phyloP scores from a whole-genome alignment of 2,888 invertebrate genomes.

The Vannuccia rotundouncinata region DNA sequence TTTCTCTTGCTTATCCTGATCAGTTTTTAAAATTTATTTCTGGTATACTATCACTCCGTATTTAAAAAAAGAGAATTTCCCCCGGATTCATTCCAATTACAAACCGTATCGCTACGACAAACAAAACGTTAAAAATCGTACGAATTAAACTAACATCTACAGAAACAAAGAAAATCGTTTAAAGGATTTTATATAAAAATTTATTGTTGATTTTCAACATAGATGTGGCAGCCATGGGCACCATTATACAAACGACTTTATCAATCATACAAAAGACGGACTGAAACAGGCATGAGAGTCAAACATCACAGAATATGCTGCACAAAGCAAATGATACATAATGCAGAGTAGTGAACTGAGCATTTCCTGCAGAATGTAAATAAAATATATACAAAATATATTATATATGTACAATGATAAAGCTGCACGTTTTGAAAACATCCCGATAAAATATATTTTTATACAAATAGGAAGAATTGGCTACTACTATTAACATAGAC shows the following conservation, averaged over 20 bases:
- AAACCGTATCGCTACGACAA: no score
- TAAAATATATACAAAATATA: background rate
- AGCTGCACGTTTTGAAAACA: constrained; percentile 6
- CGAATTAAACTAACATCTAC: no score
- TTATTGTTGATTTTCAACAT: background rate
- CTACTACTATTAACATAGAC: no score
- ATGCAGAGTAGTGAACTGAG: constrained; percentile 17
- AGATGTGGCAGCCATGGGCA: constrained; percentile 14
- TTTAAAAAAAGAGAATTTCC: no score
- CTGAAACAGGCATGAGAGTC: constrained; percentile 23
- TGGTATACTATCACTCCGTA: no score
- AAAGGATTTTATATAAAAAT: constrained; percentile 1
- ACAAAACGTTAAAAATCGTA: no score
- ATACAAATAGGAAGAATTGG: no score
- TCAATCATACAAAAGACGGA: constrained; percentile 23
- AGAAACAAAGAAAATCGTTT: background rate
- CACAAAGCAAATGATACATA: background rate
- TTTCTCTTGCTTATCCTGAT: no score
- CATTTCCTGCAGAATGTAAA: background rate
- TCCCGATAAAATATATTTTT: no score
- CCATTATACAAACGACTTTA: constrained; percentile 19
- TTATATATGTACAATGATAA: background rate
- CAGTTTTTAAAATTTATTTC: no score
- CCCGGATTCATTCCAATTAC: no score
- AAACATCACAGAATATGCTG: constrained; percentile 26